Base-by-base conservation (phyloP, 92 coral and sea anemone genomes). In the Zoanthus gigantus region DNA sequence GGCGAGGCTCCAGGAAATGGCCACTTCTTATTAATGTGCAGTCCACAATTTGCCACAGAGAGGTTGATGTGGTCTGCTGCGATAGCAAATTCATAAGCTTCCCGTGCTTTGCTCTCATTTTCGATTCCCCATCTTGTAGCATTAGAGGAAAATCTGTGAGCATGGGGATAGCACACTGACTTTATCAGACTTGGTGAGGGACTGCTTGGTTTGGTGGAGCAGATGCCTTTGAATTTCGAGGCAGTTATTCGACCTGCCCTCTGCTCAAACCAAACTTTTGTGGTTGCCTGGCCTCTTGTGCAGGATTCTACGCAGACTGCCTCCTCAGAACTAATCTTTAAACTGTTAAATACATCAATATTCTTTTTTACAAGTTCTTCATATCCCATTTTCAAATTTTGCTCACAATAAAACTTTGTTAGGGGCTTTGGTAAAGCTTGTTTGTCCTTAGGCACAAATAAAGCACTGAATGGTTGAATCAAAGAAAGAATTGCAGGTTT, bases 231-330 rank as follows among this genome's bases (percentile, higher is more conserved):
- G 72, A 88, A 83, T 80, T 80, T 82, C 54, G 88, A 87, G 16
- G 92, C 94, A 67, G 92, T 89, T 45, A 84, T 72, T 30, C 88
- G 45, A 8, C 90, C 94, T 42, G 78, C 88, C 71, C 92, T 89
- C 30, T 92, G 90, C 89, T 84, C 69, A 79, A 89, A 89, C 92
- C 94, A 92, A 7, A 83, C 84, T 89, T 77, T 92, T 57, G 87
- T 12, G 66, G 69, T 23, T 61, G 77, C 46, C 76, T 92, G 90
- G 84, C 48, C 77, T 84, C 92, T 91, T 82, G 92, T 91, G n/a
- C 63, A 53, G 1, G 69, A 57, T 74, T 88, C 86, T 46, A 89
- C 76, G 32, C 74, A 71, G 48, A 63, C 78, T 81, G 86, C 83
- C 86, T 89, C 65, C 72, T 74, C 87, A 15, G 86, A 48, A 72